These are phyloP conservation scores for Eudyptes chrysolophus DNA, from an alignment of 2,113 vertebrate genomes.

Conservation along the genomic window DNA sequence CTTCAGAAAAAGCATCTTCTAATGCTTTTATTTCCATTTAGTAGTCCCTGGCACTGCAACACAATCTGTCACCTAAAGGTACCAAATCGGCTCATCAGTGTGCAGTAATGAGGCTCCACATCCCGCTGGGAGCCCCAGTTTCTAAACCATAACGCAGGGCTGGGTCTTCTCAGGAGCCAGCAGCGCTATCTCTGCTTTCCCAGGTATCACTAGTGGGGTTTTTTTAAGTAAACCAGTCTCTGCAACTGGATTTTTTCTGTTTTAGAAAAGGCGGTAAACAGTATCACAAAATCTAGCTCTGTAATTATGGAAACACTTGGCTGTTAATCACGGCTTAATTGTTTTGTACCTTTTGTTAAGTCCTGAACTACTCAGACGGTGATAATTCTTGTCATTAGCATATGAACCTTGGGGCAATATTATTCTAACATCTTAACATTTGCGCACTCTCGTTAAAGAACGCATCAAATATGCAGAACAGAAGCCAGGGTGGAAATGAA, in stretches of 20 bases:
- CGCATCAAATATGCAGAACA: neutral
- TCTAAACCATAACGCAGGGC: fast-evolving
- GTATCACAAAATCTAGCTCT: neutral
- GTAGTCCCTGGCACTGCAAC: neutral
- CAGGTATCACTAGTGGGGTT: neutral
- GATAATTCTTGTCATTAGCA: constrained; percentile 12
- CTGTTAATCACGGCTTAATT: constrained; percentile 31
- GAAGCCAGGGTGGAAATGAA: constrained; percentile 4
- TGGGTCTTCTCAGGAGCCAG: neutral
- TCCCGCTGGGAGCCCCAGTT: neutral
- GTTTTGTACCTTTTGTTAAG: constrained; percentile 38
- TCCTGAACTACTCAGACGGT: neutral
- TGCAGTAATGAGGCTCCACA: neutral
- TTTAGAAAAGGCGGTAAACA: neutral
- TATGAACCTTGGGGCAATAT: constrained; percentile 19
- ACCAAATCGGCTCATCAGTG: neutral
- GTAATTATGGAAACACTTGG: neutral
- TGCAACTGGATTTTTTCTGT: neutral
- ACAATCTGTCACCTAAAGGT: neutral
- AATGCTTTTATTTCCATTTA: neutral
- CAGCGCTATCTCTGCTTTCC: neutral
- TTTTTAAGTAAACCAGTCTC: neutral
- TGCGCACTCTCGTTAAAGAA: neutral
- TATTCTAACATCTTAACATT: neutral
- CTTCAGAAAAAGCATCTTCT: neutral